These are phyloP conservation scores for Parapsyche elsis DNA, from an alignment of 1,140 invertebrate genomes.

Conservation along the genomic window DNA sequence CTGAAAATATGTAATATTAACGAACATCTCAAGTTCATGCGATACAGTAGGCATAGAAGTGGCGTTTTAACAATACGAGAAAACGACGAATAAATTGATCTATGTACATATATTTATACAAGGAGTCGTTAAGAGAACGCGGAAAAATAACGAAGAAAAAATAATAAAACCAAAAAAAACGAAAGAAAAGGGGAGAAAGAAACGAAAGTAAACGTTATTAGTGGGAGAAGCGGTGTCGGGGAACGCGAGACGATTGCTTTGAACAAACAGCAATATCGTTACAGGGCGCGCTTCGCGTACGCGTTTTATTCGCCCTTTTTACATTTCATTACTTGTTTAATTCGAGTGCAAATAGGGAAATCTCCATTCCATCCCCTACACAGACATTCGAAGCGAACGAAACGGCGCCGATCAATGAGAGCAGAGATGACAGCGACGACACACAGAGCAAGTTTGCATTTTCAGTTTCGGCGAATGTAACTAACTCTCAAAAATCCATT, in stretches of 20 bases:
- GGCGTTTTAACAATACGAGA: background rate
- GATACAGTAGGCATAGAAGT: background rate
- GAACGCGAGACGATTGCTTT: slow-evolving; percentile 18
- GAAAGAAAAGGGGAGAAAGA: background rate
- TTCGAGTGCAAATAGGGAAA: slow-evolving; percentile 37
- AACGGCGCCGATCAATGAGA: background rate
- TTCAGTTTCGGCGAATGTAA: slow-evolving; percentile 46
- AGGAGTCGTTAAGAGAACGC: slow-evolving; percentile 12
- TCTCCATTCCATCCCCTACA: background rate
- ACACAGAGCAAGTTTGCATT: slow-evolving; percentile 50
- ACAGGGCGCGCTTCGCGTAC: background rate
- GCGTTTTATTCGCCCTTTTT: background rate
- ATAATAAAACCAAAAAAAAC: background rate
- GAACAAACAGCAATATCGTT: slow-evolving; percentile 31
- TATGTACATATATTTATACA: slow-evolving; percentile 1
- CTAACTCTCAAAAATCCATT: slow-evolving; percentile 55
- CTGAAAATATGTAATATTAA: too few species aligned
- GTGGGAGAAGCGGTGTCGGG: slow-evolving; percentile 1
- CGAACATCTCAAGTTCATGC: too few species aligned
- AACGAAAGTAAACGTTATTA: slow-evolving; percentile 30
- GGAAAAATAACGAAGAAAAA: slow-evolving; percentile 3
- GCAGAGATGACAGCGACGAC: background rate
- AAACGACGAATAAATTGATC: background rate
- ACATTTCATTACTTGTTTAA: slow-evolving; percentile 40
- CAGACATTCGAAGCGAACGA: background rate